Percentiles rank a stretch among this genome's conserved stretches.
These are phyloP conservation scores for Tachypleus tridentatus DNA, from an alignment of 1,140 invertebrate species.

Conservation along the genomic window DNA sequence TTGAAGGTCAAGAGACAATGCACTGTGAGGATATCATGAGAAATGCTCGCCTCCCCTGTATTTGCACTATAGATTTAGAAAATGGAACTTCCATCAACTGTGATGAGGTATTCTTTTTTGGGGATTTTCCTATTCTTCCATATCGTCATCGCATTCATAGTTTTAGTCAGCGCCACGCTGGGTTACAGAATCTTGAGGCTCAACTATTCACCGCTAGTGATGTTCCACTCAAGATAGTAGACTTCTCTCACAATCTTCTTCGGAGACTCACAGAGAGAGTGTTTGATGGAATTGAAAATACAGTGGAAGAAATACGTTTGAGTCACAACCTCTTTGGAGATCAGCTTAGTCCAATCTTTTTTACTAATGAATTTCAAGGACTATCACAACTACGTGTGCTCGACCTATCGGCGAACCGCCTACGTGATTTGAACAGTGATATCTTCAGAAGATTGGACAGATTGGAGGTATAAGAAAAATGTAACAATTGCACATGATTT, in stretches of 20 bases:
- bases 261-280: conserved; percentile 60
- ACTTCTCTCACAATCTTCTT: conserved; percentile 68
- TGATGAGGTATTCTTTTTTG: conserved; percentile 63
- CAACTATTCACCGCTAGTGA: conserved; percentile 50
- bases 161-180: conserved; percentile 60
- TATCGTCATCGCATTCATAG: conserved; percentile 57
- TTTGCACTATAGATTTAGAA: conserved; percentile 5
- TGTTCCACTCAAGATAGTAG: conserved; percentile 54
- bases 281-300: conserved; percentile 48
- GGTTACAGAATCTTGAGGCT: conserved; percentile 62
- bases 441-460: conserved; percentile 59
- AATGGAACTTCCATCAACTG: conserved; percentile 51
- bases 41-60: conserved; percentile 10
- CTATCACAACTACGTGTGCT: conserved; percentile 48
- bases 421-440: conserved; percentile 67
- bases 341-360: conserved; percentile 77
- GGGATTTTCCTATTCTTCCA: conserved; percentile 56
- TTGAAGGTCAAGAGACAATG: no score
- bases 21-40: no score
- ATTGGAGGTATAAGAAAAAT: no score
- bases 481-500: no score
- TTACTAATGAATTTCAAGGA: conserved; percentile 66
- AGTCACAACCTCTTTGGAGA: conserved; percentile 72
- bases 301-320: conserved; percentile 55
- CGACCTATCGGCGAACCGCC: conserved; percentile 62